A percentile compares a stretch with the other conserved stretches of the same genome.
These are phyloP conservation scores for Drosophila arizonae DNA, from an alignment of 1,140 invertebrate species.

Conservation along the genomic window DNA sequence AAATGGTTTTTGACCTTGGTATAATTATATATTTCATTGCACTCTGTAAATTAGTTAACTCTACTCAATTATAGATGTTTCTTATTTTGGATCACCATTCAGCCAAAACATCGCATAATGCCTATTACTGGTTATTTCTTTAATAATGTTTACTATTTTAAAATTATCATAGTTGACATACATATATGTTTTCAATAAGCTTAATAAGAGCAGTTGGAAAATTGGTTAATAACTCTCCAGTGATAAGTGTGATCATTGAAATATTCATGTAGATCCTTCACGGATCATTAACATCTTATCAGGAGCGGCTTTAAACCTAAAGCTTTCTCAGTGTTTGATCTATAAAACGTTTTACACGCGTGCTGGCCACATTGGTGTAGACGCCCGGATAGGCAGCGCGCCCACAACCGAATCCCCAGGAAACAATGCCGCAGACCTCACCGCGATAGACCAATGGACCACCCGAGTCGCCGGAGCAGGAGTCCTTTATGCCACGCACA, in stretches of 20 bases:
- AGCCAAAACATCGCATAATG: background rate
- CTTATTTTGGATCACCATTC: background rate
- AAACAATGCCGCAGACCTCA: conserved; percentile 86
- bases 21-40: conserved; percentile 1
- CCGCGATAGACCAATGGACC: conserved; percentile 85
- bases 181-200: background rate
- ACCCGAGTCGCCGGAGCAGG: conserved; percentile 87
- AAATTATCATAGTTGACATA: no score
- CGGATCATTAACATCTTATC: background rate
- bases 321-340: conserved; percentile 31
- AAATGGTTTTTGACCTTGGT: conserved; percentile 20
- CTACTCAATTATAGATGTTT: background rate
- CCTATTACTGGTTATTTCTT: conserved; percentile 1
- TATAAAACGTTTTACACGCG: conserved; percentile 57
- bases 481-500: conserved; percentile 65
- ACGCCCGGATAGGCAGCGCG: conserved; percentile 88
- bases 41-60: background rate
- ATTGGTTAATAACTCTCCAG: background rate
- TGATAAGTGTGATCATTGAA: background rate
- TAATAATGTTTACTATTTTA: background rate
- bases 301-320: background rate
- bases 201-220: background rate
- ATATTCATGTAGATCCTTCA: background rate
- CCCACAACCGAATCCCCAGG: conserved; percentile 85
- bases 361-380: conserved; percentile 88